Percentiles rank a stretch among this genome's conserved stretches.
phyloP scores from a whole-genome alignment of 2,888 invertebrate genomes.

The Mythimna ferrago region DNA sequence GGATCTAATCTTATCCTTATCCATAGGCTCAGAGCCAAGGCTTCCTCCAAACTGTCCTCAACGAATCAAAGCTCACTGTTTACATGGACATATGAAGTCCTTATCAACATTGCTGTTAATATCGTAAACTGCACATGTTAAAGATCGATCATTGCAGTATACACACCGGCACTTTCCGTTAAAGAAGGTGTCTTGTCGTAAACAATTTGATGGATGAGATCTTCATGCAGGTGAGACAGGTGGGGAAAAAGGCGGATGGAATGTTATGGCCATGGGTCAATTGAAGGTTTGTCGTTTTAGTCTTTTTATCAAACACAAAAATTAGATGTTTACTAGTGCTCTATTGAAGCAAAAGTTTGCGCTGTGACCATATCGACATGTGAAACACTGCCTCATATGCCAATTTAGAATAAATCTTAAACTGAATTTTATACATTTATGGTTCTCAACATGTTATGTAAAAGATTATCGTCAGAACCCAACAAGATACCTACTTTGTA shows the following conservation, averaged over 20 bases:
- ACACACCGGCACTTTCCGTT: conserved; percentile 66
- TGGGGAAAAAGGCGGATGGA: not conserved
- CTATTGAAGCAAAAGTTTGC: no score
- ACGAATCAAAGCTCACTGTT: conserved; percentile 23
- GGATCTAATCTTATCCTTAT: not conserved
- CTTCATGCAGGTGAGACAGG: conserved; percentile 1
- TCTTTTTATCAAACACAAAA: no score
- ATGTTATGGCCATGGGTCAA: not conserved
- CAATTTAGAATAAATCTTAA: no score
- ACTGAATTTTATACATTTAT: no score
- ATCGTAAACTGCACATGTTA: conserved; percentile 62
- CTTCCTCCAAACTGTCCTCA: conserved; percentile 14
- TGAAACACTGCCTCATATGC: no score
- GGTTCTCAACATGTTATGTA: no score
- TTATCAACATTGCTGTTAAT: conserved; percentile 37
- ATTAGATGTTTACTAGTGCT: no score
- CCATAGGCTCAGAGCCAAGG: not conserved
- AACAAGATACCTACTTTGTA: no score
- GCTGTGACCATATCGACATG: no score
- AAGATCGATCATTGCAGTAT: conserved; percentile 55
- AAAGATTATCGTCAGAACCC: no score
- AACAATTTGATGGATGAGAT: conserved; percentile 58
- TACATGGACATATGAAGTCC: conserved; percentile 17
- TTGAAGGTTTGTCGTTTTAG: not conserved
- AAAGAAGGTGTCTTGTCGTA: conserved; percentile 31